Conservation (phyloP, 2,888 invertebrate genomes). For the Onthophagus sagittarius region DNA sequence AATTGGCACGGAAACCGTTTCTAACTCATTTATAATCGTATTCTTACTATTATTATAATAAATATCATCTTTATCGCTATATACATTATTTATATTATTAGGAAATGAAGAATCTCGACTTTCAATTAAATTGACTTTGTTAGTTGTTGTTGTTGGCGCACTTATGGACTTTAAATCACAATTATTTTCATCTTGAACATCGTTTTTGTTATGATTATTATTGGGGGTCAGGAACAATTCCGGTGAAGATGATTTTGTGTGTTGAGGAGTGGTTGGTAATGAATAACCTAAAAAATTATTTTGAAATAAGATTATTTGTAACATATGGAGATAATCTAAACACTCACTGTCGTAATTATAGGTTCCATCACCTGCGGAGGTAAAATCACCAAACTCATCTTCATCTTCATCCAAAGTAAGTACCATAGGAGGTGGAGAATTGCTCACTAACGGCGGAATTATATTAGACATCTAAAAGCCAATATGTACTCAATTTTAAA, state of each 20-base stretch:
- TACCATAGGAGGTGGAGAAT: conserved; percentile 56
- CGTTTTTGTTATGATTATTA: conserved; percentile 29
- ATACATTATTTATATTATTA: conserved; percentile 15
- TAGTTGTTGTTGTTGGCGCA: not conserved
- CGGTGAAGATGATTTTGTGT: conserved; percentile 1
- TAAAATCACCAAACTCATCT: conserved; percentile 62
- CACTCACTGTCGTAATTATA: conserved; percentile 43
- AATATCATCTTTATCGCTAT: conserved; percentile 7
- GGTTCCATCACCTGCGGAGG: conserved; percentile 47
- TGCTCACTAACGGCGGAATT: conserved; percentile 56
- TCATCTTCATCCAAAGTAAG: conserved; percentile 48
- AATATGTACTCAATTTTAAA: not conserved
- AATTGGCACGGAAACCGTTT: conserved; percentile 15
- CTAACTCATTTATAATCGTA: not conserved
- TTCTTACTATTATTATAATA: not conserved
- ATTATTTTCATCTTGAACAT: conserved; percentile 38
- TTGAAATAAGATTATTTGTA: not conserved
- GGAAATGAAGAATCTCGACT: not conserved
- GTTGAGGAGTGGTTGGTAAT: conserved; percentile 34
- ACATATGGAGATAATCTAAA: not conserved
- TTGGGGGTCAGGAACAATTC: not conserved
- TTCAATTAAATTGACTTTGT: conserved; percentile 20
- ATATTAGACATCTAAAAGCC: conserved; percentile 46
- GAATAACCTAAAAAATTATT: conserved; percentile 27
- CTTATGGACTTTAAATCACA: conserved; percentile 18